Base-by-base conservation (phyloP, 2,113 vertebrate genomes). In the Lycaon pictus region DNA sequence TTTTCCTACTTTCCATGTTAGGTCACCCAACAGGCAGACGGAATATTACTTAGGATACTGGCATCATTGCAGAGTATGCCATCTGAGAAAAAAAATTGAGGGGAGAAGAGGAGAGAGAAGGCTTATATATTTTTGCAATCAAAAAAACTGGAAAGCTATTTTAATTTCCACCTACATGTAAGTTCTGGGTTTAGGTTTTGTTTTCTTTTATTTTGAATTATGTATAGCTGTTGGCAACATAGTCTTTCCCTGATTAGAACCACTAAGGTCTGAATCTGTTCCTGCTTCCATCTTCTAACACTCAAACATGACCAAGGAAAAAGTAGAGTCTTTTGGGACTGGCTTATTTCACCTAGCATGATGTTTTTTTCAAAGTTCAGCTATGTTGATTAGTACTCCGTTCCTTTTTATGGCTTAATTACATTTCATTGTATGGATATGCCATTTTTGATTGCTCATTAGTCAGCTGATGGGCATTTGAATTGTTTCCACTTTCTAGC, bases 201-300 rank as follows among this genome's bases (percentile, higher is more conserved):
- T 87, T 97, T 89, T 62, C 11, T 89, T 13, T 95, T 62, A 85
- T 72, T 93, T 82, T 80, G 65, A 87, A 76, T 80, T 53, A 48
- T 23, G 8, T 69, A 35, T 58, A 56, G 32, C 25, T 51, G 10
- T 72, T 89, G 67, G 48, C 48, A 79, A 90, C 16, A 84, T 3
- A 25, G 67, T 23, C 27, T 62, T 72, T 93, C n/a, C 23, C 56
- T 90, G 55, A 81, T 77, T 20, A 74, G 43, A 92, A 80, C 11
- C 12, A 87, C 37, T 62, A 13, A n/a, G n/a, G 11, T 65, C 74
- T 86, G 67, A 32, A 79, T 74, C 13, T 72, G 11, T 17, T 25
- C 53, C 51, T 27, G 20, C 10, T 23, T 27, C 23, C 10, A 29
- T 80, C 19, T 8, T 83, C 11, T 13, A 56, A 62, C 7, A 48